These are phyloP conservation scores for Colletes latitarsis DNA, from an alignment of 1,140 invertebrate species.

Conservation along the genomic window DNA sequence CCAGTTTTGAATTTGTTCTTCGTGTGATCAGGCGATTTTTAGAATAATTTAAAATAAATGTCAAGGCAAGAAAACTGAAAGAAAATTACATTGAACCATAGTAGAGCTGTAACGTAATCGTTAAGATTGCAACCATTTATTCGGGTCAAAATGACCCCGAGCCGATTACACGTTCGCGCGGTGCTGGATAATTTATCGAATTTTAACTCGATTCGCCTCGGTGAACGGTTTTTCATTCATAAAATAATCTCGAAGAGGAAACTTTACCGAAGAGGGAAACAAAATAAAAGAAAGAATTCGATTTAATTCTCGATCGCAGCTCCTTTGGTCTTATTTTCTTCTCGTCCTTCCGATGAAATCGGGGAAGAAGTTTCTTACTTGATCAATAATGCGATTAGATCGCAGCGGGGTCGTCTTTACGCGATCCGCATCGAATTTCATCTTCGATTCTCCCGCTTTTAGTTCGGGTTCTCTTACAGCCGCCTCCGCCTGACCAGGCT, in stretches of 20 bases:
- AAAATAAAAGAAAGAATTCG: too few relatives aligned
- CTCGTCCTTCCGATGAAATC: background rate
- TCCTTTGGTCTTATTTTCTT: background rate
- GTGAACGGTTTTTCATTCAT: background rate
- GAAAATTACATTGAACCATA: too few relatives aligned
- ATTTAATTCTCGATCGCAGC: background rate
- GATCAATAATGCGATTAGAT: slow-evolving; percentile 30
- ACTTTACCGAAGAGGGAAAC: background rate
- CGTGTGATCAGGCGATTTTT: too few relatives aligned
- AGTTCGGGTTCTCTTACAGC: background rate
- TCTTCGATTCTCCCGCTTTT: slow-evolving; percentile 51
- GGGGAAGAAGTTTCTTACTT: background rate
- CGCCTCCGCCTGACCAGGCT: slow-evolving; percentile 37
- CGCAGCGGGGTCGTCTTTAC: slow-evolving; percentile 3
- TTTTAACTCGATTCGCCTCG: background rate
- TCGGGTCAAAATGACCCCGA: too few relatives aligned
- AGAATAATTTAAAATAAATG: too few relatives aligned
- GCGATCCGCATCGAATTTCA: slow-evolving; percentile 42
- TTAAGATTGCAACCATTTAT: too few relatives aligned
- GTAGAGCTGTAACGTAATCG: too few relatives aligned
- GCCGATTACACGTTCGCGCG: background rate
- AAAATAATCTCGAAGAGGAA: background rate
- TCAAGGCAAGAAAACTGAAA: too few relatives aligned
- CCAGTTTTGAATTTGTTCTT: too few relatives aligned
- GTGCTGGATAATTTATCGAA: background rate